Percentiles rank a stretch among this genome's conserved stretches.
Evolutionary conservation across 2,797 vertebrate genomes (phyloP).

Genomic region (Fistularia commersonii): DNA sequence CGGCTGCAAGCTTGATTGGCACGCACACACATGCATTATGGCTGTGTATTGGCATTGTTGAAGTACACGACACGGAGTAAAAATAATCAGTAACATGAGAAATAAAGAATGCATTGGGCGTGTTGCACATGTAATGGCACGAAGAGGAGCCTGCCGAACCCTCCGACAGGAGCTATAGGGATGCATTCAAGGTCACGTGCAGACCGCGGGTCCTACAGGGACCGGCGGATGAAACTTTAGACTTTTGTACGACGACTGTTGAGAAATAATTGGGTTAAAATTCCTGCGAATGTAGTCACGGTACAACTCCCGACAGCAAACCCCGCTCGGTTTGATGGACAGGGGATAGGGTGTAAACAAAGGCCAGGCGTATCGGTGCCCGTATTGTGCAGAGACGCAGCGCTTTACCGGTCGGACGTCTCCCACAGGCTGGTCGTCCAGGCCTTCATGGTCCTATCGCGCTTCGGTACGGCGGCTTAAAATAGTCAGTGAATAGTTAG

Average conservation of each 20-base stretch:
- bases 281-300: neutral
- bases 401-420: neutral
- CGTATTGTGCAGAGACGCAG: neutral
- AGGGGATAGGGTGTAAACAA: no score
- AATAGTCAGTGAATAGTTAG: no score
- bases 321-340: no score
- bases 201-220: no score
- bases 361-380: no score
- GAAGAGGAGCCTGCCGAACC: no score
- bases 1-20: constrained; percentile 55
- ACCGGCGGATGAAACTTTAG: no score
- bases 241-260: no score
- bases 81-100: constrained; percentile 13
- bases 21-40: constrained; percentile 30
- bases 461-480: no score
- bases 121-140: no score
- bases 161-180: no score
- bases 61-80: constrained; percentile 7
- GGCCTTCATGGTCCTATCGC: neutral
- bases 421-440: neutral
- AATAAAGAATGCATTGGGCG: neutral
- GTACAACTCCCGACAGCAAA: constrained; percentile 1
- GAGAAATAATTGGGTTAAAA: neutral
- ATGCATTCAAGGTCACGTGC: no score
- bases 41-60: neutral